Percentiles rank a stretch among this genome's conserved stretches.
phyloP scores from a whole-genome alignment of 2,797 vertebrate species.

The Varecia variegata region DNA sequence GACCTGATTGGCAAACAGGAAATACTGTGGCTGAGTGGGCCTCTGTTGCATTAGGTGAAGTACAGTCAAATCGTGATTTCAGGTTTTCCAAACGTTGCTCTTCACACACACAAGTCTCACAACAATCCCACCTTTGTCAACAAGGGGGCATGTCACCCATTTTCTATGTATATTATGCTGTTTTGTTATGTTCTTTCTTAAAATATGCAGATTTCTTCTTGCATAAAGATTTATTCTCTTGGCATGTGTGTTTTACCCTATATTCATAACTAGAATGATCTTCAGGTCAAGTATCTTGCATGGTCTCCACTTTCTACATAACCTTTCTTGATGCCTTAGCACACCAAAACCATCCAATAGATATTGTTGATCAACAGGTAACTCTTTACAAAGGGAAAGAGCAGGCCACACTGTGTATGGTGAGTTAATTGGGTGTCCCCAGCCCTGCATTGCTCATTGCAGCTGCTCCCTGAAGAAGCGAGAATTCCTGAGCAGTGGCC shows the following conservation, averaged over 20 bases:
- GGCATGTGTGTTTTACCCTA: neutral
- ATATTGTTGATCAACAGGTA: neutral
- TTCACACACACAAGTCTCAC: neutral
- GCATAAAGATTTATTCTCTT: conserved; percentile 1
- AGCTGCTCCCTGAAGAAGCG: conserved; percentile 10
- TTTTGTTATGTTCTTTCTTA: neutral
- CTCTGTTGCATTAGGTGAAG: neutral
- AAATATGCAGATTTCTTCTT: neutral
- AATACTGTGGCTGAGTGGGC: conserved; percentile 20
- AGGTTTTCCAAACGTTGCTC: neutral
- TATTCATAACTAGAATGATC: neutral
- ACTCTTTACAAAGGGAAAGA: neutral
- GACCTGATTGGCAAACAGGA: conserved; percentile 58
- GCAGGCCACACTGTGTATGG: neutral
- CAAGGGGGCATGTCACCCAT: neutral
- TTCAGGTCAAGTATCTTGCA: neutral
- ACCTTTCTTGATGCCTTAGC: neutral
- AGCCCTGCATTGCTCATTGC: neutral
- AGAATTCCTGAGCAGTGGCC: conserved; percentile 17
- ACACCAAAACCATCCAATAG: neutral
- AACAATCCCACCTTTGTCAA: neutral
- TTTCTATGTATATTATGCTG: neutral
- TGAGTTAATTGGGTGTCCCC: neutral
- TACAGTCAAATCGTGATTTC: conserved; percentile 51
- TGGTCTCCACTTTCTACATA: neutral